These are phyloP conservation scores for Zygaena filipendulae DNA, from an alignment of 2,888 invertebrate genomes.

Conservation along the genomic window DNA sequence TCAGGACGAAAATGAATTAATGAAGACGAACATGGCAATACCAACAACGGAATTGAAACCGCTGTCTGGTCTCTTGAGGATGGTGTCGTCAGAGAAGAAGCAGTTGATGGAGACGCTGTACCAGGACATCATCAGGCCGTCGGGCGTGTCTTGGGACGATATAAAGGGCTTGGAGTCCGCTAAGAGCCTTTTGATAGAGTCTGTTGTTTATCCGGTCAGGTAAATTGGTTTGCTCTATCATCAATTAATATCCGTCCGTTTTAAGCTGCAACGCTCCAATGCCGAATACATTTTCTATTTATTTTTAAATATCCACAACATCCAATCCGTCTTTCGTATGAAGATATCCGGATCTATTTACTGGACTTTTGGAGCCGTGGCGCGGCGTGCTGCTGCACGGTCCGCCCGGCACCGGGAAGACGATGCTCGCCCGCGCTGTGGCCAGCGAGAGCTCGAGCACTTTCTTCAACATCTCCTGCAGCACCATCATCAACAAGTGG, in stretches of 20 bases:
- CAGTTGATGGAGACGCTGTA: conserved; percentile 74
- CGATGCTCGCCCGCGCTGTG: conserved; percentile 88
- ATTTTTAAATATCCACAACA: neutral
- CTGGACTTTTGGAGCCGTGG: conserved; percentile 81
- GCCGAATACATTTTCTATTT: no score
- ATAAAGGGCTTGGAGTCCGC: conserved; percentile 77
- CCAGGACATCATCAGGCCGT: conserved; percentile 71
- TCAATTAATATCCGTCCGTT: no score
- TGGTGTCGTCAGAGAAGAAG: conserved; percentile 65
- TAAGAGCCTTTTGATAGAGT: conserved; percentile 84
- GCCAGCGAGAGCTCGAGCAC: conserved; percentile 84
- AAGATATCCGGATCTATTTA: conserved; percentile 78
- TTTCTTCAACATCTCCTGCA: conserved; percentile 92
- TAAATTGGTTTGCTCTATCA: no score
- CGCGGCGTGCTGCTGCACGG: conserved; percentile 76
- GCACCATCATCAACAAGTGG: conserved; percentile 95
- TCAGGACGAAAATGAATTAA: no score
- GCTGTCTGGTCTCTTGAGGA: conserved; percentile 30
- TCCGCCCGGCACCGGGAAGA: conserved; percentile 85
- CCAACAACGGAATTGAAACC: conserved; percentile 39
- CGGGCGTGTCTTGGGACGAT: conserved; percentile 82
- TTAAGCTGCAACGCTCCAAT: no score
- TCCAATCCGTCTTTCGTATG: neutral
- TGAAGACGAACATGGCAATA: no score
- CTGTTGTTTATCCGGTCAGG: conserved; percentile 81